A percentile compares a stretch with the other conserved stretches of the same genome.
Evolutionary conservation across 2,797 vertebrate species (phyloP).

Genomic region (Anisognathus igniventris): DNA sequence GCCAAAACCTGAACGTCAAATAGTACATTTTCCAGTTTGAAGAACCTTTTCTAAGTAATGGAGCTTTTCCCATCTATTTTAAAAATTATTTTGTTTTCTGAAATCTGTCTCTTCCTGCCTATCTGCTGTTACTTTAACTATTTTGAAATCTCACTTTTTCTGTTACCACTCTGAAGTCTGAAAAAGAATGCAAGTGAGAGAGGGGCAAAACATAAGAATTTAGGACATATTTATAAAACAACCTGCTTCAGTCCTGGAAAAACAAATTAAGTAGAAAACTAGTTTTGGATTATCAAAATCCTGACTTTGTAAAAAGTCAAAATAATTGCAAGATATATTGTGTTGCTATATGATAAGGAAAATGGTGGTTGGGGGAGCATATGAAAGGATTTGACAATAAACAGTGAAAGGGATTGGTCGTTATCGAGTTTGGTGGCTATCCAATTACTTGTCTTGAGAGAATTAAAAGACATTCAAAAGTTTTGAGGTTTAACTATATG

Average conservation of each 20-base stretch:
- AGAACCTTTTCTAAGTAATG: neutral
- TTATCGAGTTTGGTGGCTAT: neutral
- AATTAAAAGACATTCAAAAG: neutral
- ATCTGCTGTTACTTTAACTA: neutral
- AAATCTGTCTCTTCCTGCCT: neutral
- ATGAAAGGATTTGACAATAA: neutral
- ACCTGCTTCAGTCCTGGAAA: neutral
- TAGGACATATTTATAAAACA: neutral
- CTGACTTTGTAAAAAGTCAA: neutral
- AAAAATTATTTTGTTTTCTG: neutral
- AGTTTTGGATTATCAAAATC: neutral
- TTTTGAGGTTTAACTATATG: neutral
- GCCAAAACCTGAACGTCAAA: neutral
- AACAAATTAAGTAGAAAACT: neutral
- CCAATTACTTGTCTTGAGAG: neutral
- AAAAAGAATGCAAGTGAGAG: neutral
- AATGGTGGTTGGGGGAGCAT: neutral
- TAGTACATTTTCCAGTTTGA: neutral
- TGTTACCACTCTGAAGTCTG: neutral
- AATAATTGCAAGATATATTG: neutral
- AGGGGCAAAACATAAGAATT: neutral
- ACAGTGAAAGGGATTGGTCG: neutral
- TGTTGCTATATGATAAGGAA: neutral
- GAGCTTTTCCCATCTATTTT: neutral
- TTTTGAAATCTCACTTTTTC: neutral